phyloP scores from a whole-genome alignment of 2,888 invertebrate species.

The Oligia strigilis region DNA sequence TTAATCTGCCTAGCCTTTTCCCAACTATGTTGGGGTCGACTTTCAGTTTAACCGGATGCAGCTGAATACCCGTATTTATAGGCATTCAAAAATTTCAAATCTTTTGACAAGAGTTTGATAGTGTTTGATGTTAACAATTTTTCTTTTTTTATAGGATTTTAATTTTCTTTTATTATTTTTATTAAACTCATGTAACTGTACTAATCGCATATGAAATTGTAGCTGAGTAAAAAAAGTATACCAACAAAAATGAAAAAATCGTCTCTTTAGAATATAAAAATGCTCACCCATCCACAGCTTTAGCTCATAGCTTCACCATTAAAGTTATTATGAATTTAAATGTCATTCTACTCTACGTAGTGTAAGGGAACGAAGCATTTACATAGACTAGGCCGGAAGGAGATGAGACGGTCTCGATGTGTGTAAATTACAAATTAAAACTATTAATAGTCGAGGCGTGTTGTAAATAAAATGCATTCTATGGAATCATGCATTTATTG shows the following conservation, averaged over 20 bases:
- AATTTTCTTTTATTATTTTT: not conserved
- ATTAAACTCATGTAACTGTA: not conserved
- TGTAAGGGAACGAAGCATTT: conserved; percentile 41
- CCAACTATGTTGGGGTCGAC: not conserved
- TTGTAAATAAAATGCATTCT: conserved; percentile 61
- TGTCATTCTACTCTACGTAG: conserved; percentile 65
- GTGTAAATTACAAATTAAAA: conserved; percentile 70
- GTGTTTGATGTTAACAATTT: too few relatives aligned
- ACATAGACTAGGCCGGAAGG: conserved; percentile 66
- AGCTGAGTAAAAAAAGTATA: not conserved
- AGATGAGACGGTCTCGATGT: conserved; percentile 66
- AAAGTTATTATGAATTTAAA: conserved; percentile 75
- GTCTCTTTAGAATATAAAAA: conserved; percentile 2
- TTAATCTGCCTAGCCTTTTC: not conserved
- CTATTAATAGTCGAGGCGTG: conserved; percentile 64
- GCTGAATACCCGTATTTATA: not conserved
- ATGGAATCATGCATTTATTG: conserved; percentile 59
- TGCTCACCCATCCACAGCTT: conserved; percentile 19
- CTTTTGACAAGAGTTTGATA: not conserved
- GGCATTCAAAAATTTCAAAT: not conserved
- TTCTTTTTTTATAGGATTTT: not conserved
- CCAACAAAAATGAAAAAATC: not conserved
- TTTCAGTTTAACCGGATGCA: not conserved
- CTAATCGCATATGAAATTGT: not conserved
- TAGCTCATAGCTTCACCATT: conserved; percentile 58